Conservation (phyloP, 2,888 invertebrate genomes). For the Leucophora obtusa region DNA sequence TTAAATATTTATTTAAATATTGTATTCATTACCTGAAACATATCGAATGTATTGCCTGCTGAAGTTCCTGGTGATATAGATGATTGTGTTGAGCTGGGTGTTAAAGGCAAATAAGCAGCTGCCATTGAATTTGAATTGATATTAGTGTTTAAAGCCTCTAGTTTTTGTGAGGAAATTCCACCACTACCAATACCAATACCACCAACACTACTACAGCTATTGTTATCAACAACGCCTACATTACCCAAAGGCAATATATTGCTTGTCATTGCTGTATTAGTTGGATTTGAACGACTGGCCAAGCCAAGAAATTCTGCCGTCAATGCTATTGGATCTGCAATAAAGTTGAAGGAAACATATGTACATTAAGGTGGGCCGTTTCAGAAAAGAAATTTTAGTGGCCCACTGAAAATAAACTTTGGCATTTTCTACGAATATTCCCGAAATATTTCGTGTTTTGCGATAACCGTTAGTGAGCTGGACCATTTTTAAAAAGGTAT, state of each 20-base stretch:
- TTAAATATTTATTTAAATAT: conserved; percentile 1
- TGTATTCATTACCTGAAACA: conserved; percentile 74
- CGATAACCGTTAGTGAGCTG: no score
- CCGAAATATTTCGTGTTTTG: no score
- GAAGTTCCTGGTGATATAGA: conserved; percentile 75
- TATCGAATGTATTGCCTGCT: conserved; percentile 73
- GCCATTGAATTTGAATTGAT: conserved; percentile 55
- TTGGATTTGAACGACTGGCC: conserved; percentile 64
- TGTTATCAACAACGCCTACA: conserved; percentile 69
- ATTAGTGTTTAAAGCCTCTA: conserved; percentile 50
- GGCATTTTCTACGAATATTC: no score
- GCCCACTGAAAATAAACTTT: no score
- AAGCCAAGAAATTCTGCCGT: conserved; percentile 76
- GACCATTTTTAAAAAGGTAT: no score
- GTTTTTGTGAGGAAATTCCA: conserved; percentile 53
- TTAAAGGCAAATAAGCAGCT: conserved; percentile 73
- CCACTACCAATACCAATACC: conserved; percentile 40
- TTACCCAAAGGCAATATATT: conserved; percentile 59
- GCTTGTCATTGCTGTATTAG: conserved; percentile 58
- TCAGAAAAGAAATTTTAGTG: no score
- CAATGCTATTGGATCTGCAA: conserved; percentile 74
- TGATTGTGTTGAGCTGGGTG: conserved; percentile 77
- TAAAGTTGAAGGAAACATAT: conserved; percentile 34
- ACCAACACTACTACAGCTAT: conserved; percentile 58
- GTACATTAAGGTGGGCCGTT: no score